Conservation (phyloP, 2,888 invertebrate species). For the Epirrhoe tristata region DNA sequence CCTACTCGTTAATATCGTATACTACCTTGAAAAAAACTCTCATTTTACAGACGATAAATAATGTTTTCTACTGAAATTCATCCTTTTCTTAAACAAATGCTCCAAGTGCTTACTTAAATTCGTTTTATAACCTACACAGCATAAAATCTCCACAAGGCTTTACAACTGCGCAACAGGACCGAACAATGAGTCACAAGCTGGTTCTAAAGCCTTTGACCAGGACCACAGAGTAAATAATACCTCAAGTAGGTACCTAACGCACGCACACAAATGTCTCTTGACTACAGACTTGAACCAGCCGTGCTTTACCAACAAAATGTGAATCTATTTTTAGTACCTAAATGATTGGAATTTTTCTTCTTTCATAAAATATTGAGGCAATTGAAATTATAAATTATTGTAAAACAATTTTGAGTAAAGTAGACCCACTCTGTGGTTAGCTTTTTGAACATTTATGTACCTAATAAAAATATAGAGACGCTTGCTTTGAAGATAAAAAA, state of each 20-base stretch:
- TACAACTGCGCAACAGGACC: constrained; percentile 44
- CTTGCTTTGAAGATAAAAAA: no score
- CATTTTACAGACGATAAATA: no score
- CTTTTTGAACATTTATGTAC: not conserved
- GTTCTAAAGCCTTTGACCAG: constrained; percentile 40
- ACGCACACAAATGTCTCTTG: constrained; percentile 37
- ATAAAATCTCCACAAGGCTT: constrained; percentile 34
- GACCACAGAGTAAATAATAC: constrained; percentile 25
- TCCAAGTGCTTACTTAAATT: no score
- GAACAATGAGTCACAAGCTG: constrained; percentile 45
- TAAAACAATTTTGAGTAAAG: not conserved
- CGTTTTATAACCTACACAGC: not conserved
- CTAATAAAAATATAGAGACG: no score
- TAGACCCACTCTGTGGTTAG: no score
- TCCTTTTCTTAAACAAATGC: no score
- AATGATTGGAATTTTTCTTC: constrained; percentile 6
- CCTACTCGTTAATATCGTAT: no score
- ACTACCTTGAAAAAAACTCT: no score
- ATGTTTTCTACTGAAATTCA: no score
- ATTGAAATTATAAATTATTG: not conserved
- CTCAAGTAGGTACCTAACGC: constrained; percentile 14
- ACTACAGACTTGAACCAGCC: constrained; percentile 30
- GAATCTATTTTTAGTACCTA: not conserved
- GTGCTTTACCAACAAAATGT: constrained; percentile 5
- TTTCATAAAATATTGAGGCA: not conserved